Conservation (phyloP, 2,888 invertebrate species). For the Chelonus formosanus region DNA sequence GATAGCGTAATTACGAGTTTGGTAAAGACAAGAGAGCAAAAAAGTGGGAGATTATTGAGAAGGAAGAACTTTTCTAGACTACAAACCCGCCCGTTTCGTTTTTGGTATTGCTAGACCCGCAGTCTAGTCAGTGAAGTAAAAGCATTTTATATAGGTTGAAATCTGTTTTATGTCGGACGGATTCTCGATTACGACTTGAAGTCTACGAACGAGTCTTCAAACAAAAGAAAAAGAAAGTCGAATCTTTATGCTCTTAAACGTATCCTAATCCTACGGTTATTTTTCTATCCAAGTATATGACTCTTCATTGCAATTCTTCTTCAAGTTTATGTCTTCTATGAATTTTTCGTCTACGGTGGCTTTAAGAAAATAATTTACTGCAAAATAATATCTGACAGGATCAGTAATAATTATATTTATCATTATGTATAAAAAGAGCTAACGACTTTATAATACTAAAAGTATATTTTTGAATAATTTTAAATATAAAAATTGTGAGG, state of each 20-base stretch:
- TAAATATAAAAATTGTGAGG: no score
- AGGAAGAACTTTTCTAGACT: slow-evolving; percentile 5
- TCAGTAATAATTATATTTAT: no score
- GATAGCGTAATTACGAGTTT: slow-evolving; percentile 4
- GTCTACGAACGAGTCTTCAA: slow-evolving; percentile 35
- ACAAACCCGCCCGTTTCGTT: not conserved
- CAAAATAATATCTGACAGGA: no score
- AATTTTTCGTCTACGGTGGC: no score
- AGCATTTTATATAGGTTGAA: slow-evolving; percentile 54
- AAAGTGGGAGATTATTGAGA: not conserved
- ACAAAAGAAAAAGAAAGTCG: slow-evolving; percentile 41
- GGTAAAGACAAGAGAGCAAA: not conserved
- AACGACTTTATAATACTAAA: no score
- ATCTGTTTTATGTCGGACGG: slow-evolving; percentile 55
- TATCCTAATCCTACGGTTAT: slow-evolving; percentile 42
- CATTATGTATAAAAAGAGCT: no score
- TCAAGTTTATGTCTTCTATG: not conserved
- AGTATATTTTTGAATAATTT: no score
- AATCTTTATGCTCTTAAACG: slow-evolving; percentile 44
- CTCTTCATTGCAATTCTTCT: slow-evolving; percentile 5
- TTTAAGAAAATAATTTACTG: no score
- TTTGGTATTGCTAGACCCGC: slow-evolving; percentile 3
- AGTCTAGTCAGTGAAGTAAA: slow-evolving; percentile 38
- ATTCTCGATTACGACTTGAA: slow-evolving; percentile 53
- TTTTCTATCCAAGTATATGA: slow-evolving; percentile 11